Evolutionary conservation across 2,797 vertebrate species (phyloP), one percentile per base, ranked within the genome.

Genomic region (Nannoperca australis): DNA sequence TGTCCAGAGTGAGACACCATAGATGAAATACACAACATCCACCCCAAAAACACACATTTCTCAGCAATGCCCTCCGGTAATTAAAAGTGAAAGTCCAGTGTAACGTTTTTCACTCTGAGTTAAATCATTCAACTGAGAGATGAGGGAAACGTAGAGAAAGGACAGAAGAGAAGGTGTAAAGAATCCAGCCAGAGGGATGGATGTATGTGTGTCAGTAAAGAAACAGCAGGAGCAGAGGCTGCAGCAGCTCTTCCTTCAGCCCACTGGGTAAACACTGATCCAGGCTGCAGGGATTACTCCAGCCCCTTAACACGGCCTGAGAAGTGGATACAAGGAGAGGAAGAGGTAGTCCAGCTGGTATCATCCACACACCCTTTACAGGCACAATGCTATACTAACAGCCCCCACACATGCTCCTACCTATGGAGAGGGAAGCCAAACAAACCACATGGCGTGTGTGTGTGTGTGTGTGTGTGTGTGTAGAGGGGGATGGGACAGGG

Each of bases 261-360:
- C 58, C 68, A 38, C 77, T 74, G 74, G 77, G 67, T 76, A 75
- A 84, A 85, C 72, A 81, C 74, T 32, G 70, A 84, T 59, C 64
- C 44, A 36, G 54, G 80, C 44, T 45, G 32, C 69, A n/a, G 71
- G 70, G 85, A 89, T 88, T 82, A 89, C 64, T 75, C 10, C 49
- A 38, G 63, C 34, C 74, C 74, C 75, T 85, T 75, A 87, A 85
- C 82, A 53, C 81, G 81, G 60, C 79, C 83, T 54, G 54, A 80
- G 80, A 78, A 64, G 20, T 54, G 70, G 68, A 63, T 11, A n/a
- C 58, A 61, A 36, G 51, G 54, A 80, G 73, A 64, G 77, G 71
- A 82, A 84, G 84, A 84, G 49, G 38, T 51, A 15, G 65, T 86
- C 83, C 88, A 91, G 91, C 89, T 91, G 90, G 38, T 84, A 32